Conservation (phyloP, 2,797 vertebrate species). For the Channallabes apus region DNA sequence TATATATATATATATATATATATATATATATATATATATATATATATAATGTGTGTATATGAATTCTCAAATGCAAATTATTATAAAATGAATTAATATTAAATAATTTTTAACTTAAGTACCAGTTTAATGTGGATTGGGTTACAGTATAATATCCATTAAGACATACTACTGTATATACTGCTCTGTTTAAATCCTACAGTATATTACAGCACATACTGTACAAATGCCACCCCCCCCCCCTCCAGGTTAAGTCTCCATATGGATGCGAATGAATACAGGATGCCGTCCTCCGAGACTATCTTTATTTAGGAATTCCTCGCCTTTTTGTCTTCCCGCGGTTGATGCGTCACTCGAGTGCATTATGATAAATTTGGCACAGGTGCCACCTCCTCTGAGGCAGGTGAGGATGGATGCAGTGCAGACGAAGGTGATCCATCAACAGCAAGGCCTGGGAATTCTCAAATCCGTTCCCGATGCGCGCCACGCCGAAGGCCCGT, state of each 20-base stretch:
- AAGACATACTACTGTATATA: too few species aligned
- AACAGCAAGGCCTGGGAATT: constrained; percentile 87
- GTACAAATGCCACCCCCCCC: too few species aligned
- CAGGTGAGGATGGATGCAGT: constrained; percentile 90
- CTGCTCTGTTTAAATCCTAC: neutral
- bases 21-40: too few species aligned
- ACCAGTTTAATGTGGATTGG: neutral
- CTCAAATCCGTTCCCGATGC: constrained; percentile 92
- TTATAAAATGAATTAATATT: neutral
- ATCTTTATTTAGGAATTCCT: constrained; percentile 61
- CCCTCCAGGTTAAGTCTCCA: neutral
- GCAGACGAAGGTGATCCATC: constrained; percentile 86
- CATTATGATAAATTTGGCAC: constrained; percentile 90
- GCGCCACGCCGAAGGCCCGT: constrained; percentile 83
- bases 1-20: too few species aligned
- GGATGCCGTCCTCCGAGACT: constrained; percentile 44
- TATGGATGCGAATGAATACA: neutral
- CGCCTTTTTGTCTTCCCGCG: constrained; percentile 48
- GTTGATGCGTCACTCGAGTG: constrained; percentile 67
- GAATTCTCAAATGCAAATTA: neutral
- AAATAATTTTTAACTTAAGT: neutral
- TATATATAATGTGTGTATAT: too few species aligned
- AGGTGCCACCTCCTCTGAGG: constrained; percentile 83
- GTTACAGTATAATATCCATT: neutral
- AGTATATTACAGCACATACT: neutral